Percentiles rank a stretch among this genome's conserved stretches.
Evolutionary conservation across 2,797 vertebrate species (phyloP).

Genomic region (Hyperoplus immaculatus): DNA sequence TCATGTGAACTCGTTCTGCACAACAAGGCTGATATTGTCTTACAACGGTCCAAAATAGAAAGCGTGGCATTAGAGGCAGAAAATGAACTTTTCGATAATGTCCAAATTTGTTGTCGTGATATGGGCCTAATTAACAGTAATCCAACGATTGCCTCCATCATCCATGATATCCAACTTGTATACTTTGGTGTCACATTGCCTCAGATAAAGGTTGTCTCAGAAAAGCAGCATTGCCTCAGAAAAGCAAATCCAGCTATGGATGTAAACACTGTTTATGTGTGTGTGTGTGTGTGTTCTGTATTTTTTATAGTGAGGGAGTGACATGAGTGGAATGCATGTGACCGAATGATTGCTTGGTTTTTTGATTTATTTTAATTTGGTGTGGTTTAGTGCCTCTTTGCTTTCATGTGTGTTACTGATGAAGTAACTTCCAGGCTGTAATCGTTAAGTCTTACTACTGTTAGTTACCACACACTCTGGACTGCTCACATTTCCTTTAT

Average conservation of each 20-base stretch:
- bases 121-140: constrained; percentile 51
- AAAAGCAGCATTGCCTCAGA: neutral
- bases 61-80: constrained; percentile 6
- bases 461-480: neutral
- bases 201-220: constrained; percentile 54
- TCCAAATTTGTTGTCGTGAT: constrained; percentile 33
- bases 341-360: constrained; percentile 58
- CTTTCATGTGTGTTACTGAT: constrained; percentile 26
- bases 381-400: constrained; percentile 15
- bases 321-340: constrained; percentile 54
- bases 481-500: constrained; percentile 30
- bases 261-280: constrained; percentile 46
- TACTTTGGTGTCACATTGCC: constrained; percentile 54
- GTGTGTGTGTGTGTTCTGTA: constrained; percentile 34
- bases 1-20: constrained; percentile 21
- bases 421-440: constrained; percentile 12
- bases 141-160: constrained; percentile 59
- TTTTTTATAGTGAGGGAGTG: constrained; percentile 68
- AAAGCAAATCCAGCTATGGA: constrained; percentile 29
- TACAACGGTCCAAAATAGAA: constrained; percentile 1
- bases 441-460: constrained; percentile 8
- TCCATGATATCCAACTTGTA: constrained; percentile 44
- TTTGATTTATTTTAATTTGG: constrained; percentile 32
- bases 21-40: constrained; percentile 31
- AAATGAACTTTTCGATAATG: constrained; percentile 37